A percentile compares a stretch with the other conserved stretches of the same genome.
Evolutionary conservation across 1,140 invertebrate genomes (phyloP).

Genomic region (Zaprionus taronus): DNA sequence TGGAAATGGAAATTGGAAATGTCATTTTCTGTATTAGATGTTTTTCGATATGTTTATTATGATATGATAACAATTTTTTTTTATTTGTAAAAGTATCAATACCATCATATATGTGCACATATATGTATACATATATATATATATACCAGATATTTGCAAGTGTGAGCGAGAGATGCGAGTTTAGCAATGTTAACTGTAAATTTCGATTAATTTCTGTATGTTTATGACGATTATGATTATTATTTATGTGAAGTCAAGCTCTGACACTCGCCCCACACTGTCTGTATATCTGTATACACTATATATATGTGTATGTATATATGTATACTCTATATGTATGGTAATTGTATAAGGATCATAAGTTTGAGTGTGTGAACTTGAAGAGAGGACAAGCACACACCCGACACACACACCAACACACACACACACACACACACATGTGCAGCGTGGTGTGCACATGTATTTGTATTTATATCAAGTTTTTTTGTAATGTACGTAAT

Average conservation of each 20-base stretch:
- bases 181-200: slow-evolving; percentile 47
- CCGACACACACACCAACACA: background rate
- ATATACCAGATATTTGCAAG: slow-evolving; percentile 8
- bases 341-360: background rate
- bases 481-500: slow-evolving; percentile 58
- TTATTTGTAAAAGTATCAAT: slow-evolving; percentile 59
- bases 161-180: slow-evolving; percentile 14
- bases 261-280: background rate
- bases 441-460: slow-evolving; percentile 30
- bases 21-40: slow-evolving; percentile 6
- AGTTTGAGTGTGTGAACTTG: background rate
- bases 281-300: slow-evolving; percentile 1
- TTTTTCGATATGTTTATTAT: slow-evolving; percentile 55
- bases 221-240: slow-evolving; percentile 38
- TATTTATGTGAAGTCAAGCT: slow-evolving; percentile 34
- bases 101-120: slow-evolving; percentile 36
- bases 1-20: slow-evolving; percentile 24
- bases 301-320: slow-evolving; percentile 10
- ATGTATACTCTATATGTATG: background rate
- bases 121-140: slow-evolving; percentile 39
- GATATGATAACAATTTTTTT: slow-evolving; percentile 45
- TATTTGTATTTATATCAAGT: slow-evolving; percentile 50
- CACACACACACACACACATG: background rate
- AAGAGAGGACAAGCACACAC: slow-evolving; percentile 1
- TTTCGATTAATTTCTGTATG: slow-evolving; percentile 36